Evolutionary conservation across 2,797 vertebrate species (phyloP).

Genomic region (Danio tinwini): DNA sequence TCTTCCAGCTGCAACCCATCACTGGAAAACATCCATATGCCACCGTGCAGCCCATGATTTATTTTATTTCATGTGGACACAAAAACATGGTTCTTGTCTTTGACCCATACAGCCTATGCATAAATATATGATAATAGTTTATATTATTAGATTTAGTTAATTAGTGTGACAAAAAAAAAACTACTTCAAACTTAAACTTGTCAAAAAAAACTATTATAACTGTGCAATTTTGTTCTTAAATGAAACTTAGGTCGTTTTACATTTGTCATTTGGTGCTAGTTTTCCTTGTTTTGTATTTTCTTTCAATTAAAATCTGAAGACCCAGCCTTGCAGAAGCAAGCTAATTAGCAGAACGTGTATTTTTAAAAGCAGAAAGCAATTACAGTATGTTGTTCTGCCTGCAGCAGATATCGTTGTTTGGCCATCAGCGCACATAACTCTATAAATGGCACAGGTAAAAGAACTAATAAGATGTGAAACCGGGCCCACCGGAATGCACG

Average conservation of each 20-base stretch:
- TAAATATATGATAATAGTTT: too few relatives aligned
- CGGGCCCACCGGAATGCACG: conserved; percentile 21
- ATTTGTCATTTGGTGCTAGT: background rate
- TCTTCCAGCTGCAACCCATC: too few relatives aligned
- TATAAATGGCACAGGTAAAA: conserved; percentile 11
- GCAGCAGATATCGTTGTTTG: background rate
- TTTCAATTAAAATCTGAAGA: background rate
- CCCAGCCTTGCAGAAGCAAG: background rate
- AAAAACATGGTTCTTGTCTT: too few relatives aligned
- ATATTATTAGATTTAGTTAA: too few relatives aligned
- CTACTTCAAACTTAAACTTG: background rate
- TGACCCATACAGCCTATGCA: too few relatives aligned
- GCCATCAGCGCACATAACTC: conserved; percentile 20
- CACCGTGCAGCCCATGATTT: too few relatives aligned
- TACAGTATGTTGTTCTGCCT: conserved; percentile 7
- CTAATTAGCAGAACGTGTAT: conserved; percentile 19
- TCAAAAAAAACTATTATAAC: background rate
- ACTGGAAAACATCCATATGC: too few relatives aligned
- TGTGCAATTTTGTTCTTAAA: background rate
- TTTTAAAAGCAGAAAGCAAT: conserved; percentile 7
- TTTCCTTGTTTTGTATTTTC: background rate
- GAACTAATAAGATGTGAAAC: conserved; percentile 11
- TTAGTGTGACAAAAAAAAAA: background rate
- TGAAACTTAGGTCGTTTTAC: background rate
- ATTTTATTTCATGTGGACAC: too few relatives aligned